Percentiles rank a stretch among this genome's conserved stretches.
phyloP scores from a whole-genome alignment of 2,888 invertebrate species.

The Mythimna pallens region DNA sequence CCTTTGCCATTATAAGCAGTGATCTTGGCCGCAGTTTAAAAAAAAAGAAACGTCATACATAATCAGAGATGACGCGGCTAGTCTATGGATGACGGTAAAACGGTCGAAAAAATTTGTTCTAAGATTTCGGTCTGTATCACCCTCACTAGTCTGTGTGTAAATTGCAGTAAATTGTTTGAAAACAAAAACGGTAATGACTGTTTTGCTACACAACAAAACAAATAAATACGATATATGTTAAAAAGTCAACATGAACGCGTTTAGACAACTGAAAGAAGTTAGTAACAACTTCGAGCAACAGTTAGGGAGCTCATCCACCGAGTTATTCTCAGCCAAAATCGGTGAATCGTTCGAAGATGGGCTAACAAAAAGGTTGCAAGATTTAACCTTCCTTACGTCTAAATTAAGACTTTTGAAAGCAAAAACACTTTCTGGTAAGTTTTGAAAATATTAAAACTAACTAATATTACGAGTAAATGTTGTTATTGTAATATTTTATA shows the following conservation, averaged over 20 bases:
- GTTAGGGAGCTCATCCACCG: slow-evolving; percentile 67
- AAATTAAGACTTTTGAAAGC: slow-evolving; percentile 82
- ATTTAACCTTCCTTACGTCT: slow-evolving; percentile 76
- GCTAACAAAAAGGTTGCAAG: slow-evolving; percentile 75
- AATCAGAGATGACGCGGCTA: too few relatives aligned
- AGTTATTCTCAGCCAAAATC: slow-evolving; percentile 74
- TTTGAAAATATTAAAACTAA: not conserved
- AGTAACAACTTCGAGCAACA: slow-evolving; percentile 78
- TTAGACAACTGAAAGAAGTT: slow-evolving; percentile 76
- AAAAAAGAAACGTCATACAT: too few relatives aligned
- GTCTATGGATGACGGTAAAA: too few relatives aligned
- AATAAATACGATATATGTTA: not conserved
- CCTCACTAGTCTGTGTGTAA: too few relatives aligned
- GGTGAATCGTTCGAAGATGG: slow-evolving; percentile 76
- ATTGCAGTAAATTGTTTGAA: not conserved
- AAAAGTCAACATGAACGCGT: slow-evolving; percentile 74
- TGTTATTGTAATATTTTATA: too few relatives aligned
- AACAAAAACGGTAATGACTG: slow-evolving; percentile 15
- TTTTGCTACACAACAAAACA: not conserved
- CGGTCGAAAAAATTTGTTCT: too few relatives aligned
- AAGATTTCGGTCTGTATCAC: too few relatives aligned
- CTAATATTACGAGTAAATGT: too few relatives aligned
- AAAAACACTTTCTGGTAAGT: slow-evolving; percentile 77
- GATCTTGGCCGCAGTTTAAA: too few relatives aligned
- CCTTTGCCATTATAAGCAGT: too few relatives aligned